Conservation (phyloP, 1,140 invertebrate genomes). For the Bilobella aurantiaca region DNA sequence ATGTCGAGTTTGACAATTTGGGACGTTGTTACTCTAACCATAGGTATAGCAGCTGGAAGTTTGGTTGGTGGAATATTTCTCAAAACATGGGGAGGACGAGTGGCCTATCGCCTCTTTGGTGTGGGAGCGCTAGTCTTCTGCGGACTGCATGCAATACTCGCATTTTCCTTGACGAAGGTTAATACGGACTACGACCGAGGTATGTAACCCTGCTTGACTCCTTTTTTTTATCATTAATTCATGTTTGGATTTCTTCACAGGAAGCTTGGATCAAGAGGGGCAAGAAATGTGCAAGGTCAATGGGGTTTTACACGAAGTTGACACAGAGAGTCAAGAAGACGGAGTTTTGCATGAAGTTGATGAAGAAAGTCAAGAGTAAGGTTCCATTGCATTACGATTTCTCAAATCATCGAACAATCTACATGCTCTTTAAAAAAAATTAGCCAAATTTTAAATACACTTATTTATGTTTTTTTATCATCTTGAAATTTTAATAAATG, state of each 20-base stretch:
- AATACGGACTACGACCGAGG: not conserved
- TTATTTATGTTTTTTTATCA: not conserved
- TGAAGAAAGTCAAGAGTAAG: not conserved
- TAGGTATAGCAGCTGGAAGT: conserved; percentile 62
- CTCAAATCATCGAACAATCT: not conserved
- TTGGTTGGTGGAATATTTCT: conserved; percentile 59
- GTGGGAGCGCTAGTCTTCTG: conserved; percentile 52
- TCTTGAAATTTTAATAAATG: too few relatives aligned
- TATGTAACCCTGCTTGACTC: not conserved
- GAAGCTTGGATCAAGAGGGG: conserved; percentile 17
- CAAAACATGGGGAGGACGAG: conserved; percentile 48
- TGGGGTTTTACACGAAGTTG: conserved; percentile 20
- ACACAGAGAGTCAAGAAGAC: conserved; percentile 21
- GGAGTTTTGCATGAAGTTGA: not conserved
- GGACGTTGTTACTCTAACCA: conserved; percentile 6
- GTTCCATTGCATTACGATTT: not conserved
- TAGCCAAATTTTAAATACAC: not conserved
- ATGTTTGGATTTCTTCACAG: not conserved
- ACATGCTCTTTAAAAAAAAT: not conserved
- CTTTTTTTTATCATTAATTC: not conserved
- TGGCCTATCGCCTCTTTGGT: conserved; percentile 61
- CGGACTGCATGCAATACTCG: conserved; percentile 50
- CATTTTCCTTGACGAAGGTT: conserved; percentile 43
- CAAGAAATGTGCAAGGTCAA: conserved; percentile 33
- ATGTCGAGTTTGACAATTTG: not conserved